A percentile compares a stretch with the other conserved stretches of the same genome.
phyloP scores from a whole-genome alignment of 2,797 vertebrate genomes.

The Ispidina picta region DNA sequence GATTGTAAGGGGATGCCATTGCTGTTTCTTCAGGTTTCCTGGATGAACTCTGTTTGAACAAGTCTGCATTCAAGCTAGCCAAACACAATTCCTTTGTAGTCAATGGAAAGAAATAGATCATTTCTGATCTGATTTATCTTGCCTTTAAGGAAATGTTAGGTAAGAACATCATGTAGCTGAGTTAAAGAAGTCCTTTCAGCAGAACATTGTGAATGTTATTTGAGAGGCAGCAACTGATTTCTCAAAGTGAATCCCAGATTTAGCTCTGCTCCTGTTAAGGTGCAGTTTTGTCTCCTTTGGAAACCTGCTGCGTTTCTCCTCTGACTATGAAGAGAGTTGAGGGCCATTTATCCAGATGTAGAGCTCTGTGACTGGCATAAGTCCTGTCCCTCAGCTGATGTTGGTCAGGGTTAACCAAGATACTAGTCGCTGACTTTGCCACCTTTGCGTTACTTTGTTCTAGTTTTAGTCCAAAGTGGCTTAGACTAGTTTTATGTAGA shows the following conservation, averaged over 20 bases:
- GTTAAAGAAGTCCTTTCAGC: background rate
- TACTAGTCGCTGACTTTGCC: background rate
- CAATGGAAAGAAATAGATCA: background rate
- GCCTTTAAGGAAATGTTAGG: background rate
- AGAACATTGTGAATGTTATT: background rate
- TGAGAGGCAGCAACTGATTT: background rate
- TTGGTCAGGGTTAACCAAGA: background rate
- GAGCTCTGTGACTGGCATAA: background rate
- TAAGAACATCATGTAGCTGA: background rate
- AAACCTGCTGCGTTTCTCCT: background rate
- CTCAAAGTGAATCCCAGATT: background rate
- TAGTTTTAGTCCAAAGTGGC: background rate
- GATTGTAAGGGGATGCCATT: background rate
- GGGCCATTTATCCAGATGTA: background rate
- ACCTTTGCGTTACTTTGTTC: conserved; percentile 2
- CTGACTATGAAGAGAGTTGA: background rate
- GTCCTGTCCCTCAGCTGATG: background rate
- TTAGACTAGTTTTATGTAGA: background rate
- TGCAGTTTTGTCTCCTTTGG: background rate
- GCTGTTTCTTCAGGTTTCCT: background rate
- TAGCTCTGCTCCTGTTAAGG: background rate
- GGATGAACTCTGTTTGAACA: background rate
- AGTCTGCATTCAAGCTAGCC: background rate
- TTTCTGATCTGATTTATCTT: background rate
- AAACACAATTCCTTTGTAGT: background rate